Evolutionary conservation across 2,113 vertebrate species (phyloP), one percentile per base, ranked within the genome.

Genomic region (Ahaetulla prasina): DNA sequence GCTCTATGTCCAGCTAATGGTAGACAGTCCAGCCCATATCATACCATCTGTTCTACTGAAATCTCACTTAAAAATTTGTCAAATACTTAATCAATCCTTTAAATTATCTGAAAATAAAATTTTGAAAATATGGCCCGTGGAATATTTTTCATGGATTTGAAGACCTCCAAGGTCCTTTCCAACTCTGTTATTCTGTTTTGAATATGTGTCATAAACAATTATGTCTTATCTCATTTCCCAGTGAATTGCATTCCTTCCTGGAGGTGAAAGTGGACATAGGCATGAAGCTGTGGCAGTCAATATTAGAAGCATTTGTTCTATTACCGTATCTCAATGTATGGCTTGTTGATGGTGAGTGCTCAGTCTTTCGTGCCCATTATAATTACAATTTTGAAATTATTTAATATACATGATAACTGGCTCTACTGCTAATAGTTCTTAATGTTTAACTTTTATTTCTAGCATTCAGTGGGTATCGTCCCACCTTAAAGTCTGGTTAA

Each of bases 341-440:
- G 7, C 84, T 93, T 89, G 88, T 97, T 55, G 95, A 93, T 84
- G 97, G 98, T 98, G 93, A 97, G 97, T 95, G 94, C 39, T 89
- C 27, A 57, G 92, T 0, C 20, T 30, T 30, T 39, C 87, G 20
- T 68, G 52, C 25, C 18, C 91, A 86, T 11, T 68, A 74, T 16
- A 47, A 91, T 90, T 1, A 11, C 89, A 93, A 92, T 94, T 45
- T 45, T 89, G 63, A 18, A 90, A 90, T 30, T 0, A 25, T 43
- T 68, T 87, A 4, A 0, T 95, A 90, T 49, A 91, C 35, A 7
- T 14, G n/a, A 74, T 74, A 80, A 43, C 8, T 22, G 3, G 8
- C 35, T 80, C 35, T 80, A 43, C 35, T 22, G 74, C 43, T 80
- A 80, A 80, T 80, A 80, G 74, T 9, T 80, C 35, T 20, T 80